Base-by-base conservation (phyloP, 2,113 vertebrate species). In the Pygoscelis adeliae region DNA sequence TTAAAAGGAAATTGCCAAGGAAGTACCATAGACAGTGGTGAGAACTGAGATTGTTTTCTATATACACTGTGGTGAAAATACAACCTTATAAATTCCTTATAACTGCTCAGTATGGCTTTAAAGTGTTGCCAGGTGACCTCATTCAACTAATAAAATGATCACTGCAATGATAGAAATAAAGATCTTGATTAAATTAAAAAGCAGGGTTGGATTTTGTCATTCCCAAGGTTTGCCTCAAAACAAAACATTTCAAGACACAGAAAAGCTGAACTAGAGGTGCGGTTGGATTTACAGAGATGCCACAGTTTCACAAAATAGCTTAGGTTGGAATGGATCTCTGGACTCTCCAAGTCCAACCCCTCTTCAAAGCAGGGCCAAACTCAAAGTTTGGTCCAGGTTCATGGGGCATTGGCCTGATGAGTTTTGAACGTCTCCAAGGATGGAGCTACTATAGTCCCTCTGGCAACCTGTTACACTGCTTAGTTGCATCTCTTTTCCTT, bases 251-350 rank as follows among this genome's bases (percentile, higher is more conserved):
- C n/a, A 89, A 91, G 20, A 8, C 18, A 50, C 53, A 58, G 42
- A 42, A 65, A 82, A 81, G 17, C 17, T 85, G 30, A 95, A 32
- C 9, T 66, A 38, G 8, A 79, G 3, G 7, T 46, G 20, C 0
- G 3, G 13, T 15, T 0, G 5, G 23, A 85, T 81, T 73, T 55
- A 53, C 2, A 13, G 29, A 90, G 50, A 18, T 1, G 1, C 9
- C 10, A 49, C 34, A 65, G 16, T 6, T 77, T 94, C 79, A 73
- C 14, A 49, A 4, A 72, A 2, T 9, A 72, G 15, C 10, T 72
- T 34, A 58, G 42, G 7, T 1, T 87, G 50, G 22, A 79, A 67
- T 29, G 3, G 27, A 62, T 62, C n/a, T 81, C 59, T 83, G 38
- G 15, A n/a, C 3, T 46, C 10, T 58, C 17, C 40, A 77, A 83